phyloP scores from a whole-genome alignment of 2,888 invertebrate species.

The Lysandra coridon region DNA sequence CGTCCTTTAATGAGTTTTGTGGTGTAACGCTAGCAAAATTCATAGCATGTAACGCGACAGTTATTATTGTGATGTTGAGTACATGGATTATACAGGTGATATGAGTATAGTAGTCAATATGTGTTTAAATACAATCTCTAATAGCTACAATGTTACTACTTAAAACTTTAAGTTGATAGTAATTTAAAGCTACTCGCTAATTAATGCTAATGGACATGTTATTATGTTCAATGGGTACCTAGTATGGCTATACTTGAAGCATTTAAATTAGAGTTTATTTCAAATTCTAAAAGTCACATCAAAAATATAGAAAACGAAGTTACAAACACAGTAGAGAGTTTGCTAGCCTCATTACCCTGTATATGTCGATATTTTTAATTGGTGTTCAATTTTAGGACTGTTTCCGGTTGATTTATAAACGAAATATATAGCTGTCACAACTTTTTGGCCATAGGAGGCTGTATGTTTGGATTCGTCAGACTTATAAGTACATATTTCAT shows the following conservation, averaged over 20 bases:
- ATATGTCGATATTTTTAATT: slow-evolving; percentile 25
- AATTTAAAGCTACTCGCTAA: slow-evolving; percentile 7
- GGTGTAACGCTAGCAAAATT: not conserved
- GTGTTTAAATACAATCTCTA: slow-evolving; percentile 9
- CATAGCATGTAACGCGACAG: not conserved
- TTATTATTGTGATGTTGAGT: slow-evolving; percentile 24
- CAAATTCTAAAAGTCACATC: slow-evolving; percentile 25
- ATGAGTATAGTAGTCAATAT: slow-evolving; percentile 11
- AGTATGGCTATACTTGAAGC: slow-evolving; percentile 16
- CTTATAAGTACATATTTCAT: not conserved
- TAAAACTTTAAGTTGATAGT: not conserved
- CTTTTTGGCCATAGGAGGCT: slow-evolving; percentile 6
- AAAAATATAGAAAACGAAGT: slow-evolving; percentile 28
- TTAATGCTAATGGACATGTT: slow-evolving; percentile 20
- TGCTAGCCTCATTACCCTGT: slow-evolving; percentile 23
- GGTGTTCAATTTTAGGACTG: slow-evolving; percentile 28
- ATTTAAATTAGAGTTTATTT: slow-evolving; percentile 2
- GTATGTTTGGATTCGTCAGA: not conserved
- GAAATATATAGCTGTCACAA: slow-evolving; percentile 4
- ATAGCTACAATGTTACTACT: slow-evolving; percentile 6
- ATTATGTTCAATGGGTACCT: not conserved
- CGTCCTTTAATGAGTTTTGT: not conserved
- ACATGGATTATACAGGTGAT: slow-evolving; percentile 1
- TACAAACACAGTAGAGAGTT: slow-evolving; percentile 18
- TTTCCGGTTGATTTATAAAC: not conserved